Base-by-base conservation (phyloP, 2,888 invertebrate genomes). In the Strigamia maritima region DNA sequence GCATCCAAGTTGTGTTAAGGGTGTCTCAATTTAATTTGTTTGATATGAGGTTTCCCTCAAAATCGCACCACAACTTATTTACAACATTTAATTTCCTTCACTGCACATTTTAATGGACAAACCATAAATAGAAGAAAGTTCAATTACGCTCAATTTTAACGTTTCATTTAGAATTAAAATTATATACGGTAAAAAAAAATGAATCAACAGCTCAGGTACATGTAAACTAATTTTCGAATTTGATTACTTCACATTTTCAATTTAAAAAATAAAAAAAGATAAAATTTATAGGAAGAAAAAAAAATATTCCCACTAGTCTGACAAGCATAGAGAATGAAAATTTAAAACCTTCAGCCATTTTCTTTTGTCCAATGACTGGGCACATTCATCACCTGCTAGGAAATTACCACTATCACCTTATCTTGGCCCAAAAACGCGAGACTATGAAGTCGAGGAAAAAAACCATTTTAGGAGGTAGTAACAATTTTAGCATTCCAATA, bases 321-420 rank as follows among this genome's bases (percentile, higher is more conserved):
- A 70, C 70, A 70, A 26, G 70, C 70, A 70, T 70, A 70, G 70
- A 70, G 70, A 70, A 70, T 70, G 26, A 70, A 70, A 70, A 70
- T 70, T 70, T 70, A 70, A 70, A 70, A 70, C 70, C 70, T 70
- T 70, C 70, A 70, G 70, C 70, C 28, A 70, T 70, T 70, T 70
- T 70, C 70, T 70, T 70, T 70, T 70, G 70, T 70, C 70, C 70
- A 70, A 70, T 70, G 70, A 70, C 70, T 70, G 70, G 70, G 70
- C 70, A 70, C 70, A 70, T 70, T 70, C 70, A 70, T 70, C 70
- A 70, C 70, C 28, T 70, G 70, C 26, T 28, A 70, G 70, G 28
- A 70, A 70, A 70, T 70, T 70, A 70, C 70, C 70, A 70, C 70
- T 70, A 70, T 70, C 70, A 70, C 70, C 70, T 70, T 70, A 70